A percentile compares a stretch with the other conserved stretches of the same genome.
Evolutionary conservation across 2,888 invertebrate species (phyloP).

Genomic region (Marasmarcha lunaedactyla): DNA sequence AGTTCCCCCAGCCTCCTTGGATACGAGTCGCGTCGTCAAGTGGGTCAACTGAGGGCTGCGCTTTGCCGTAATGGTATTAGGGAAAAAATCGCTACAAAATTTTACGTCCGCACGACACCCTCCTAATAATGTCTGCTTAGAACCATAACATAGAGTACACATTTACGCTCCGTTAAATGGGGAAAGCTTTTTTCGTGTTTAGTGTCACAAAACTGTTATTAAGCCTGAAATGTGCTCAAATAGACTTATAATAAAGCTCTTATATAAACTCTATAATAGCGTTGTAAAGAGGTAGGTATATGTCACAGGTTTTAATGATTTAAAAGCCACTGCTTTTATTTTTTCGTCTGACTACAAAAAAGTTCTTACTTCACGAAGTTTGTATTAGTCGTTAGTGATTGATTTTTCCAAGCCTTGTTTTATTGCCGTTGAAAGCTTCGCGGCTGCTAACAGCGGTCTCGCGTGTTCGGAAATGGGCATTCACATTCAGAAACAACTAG

Average conservation of each 20-base stretch:
- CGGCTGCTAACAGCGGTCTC: constrained; percentile 54
- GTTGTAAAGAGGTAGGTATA: no score
- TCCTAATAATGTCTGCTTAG: constrained; percentile 68
- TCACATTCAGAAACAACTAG: constrained; percentile 36
- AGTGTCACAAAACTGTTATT: constrained; percentile 70
- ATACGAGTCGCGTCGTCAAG: constrained; percentile 41
- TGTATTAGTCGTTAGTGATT: no score
- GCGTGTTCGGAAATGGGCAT: constrained; percentile 63
- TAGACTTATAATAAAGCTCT: constrained; percentile 16
- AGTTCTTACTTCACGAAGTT: no score
- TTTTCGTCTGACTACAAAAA: no score
- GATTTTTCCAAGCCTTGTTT: constrained; percentile 20
- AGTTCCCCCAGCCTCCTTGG: constrained; percentile 16
- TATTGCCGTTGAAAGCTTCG: constrained; percentile 37
- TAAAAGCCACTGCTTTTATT: no score
- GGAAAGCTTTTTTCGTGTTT: constrained; percentile 69
- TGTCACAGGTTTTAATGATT: no score
- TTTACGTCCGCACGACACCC: constrained; percentile 61
- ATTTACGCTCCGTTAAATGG: constrained; percentile 68
- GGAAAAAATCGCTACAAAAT: constrained; percentile 65
- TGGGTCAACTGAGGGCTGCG: neutral
- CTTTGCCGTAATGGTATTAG: constrained; percentile 40
- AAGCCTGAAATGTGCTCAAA: constrained; percentile 56
- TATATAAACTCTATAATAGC: no score
- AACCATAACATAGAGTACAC: constrained; percentile 66